Percentiles rank a stretch among this genome's conserved stretches.
These are phyloP conservation scores for Amphipoea oculea DNA, from an alignment of 2,888 invertebrate species.

Conservation along the genomic window DNA sequence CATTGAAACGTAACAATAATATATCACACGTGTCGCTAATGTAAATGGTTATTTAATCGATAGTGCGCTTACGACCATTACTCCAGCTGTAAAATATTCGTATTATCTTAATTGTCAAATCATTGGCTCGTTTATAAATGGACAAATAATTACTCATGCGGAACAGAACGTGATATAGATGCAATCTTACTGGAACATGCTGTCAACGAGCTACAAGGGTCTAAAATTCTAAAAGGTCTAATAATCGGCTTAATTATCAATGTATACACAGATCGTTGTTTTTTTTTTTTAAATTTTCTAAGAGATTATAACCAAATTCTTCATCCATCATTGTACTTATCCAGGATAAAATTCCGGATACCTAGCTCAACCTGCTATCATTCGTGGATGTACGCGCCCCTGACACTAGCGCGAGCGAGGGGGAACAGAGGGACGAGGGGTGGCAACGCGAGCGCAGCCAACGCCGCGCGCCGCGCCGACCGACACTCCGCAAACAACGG, in stretches of 20 bases:
- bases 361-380: too few relatives aligned
- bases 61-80: constrained; percentile 58
- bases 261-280: too few relatives aligned
- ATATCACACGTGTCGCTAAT: constrained; percentile 8
- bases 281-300: neutral
- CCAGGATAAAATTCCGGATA: too few relatives aligned
- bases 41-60: constrained; percentile 60
- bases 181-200: constrained; percentile 6
- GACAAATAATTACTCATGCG: constrained; percentile 41
- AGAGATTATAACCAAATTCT: neutral
- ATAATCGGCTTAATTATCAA: neutral
- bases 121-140: constrained; percentile 57
- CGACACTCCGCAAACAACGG: too few relatives aligned
- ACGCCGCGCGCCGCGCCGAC: too few relatives aligned
- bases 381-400: too few relatives aligned
- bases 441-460: too few relatives aligned
- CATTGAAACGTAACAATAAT: constrained; percentile 20
- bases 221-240: too few relatives aligned
- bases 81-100: constrained; percentile 55
- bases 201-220: neutral
- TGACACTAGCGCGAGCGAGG: too few relatives aligned
- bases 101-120: constrained; percentile 69
- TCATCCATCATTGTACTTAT: neutral
- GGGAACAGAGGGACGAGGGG: too few relatives aligned
- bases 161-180: constrained; percentile 10